A percentile compares a stretch with the other conserved stretches of the same genome.
phyloP scores from a whole-genome alignment of 2,113 vertebrate genomes.

The Alouatta palliata region DNA sequence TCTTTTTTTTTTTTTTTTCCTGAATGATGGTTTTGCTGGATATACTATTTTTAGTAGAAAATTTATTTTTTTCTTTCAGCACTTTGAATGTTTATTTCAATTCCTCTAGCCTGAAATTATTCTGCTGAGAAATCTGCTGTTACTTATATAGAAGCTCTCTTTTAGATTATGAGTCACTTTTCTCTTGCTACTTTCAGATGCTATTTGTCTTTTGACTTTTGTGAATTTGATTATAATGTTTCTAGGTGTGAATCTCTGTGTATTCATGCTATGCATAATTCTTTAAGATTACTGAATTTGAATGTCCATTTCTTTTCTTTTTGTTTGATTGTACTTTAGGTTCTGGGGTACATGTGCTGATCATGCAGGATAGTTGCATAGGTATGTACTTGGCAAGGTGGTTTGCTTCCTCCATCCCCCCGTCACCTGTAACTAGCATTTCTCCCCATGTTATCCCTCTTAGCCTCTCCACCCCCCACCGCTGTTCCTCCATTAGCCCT shows the following conservation, averaged over 20 bases:
- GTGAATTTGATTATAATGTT: background rate
- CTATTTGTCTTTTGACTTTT: background rate
- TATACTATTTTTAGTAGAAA: background rate
- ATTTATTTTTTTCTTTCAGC: background rate
- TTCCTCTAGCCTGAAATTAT: background rate
- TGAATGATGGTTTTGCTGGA: background rate
- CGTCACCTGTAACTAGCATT: too few species aligned
- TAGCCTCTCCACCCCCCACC: too few species aligned
- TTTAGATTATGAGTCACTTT: background rate
- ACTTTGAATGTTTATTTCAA: background rate
- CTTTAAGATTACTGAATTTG: background rate
- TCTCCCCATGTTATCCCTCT: too few species aligned
- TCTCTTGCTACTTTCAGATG: background rate
- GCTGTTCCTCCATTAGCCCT: too few species aligned
- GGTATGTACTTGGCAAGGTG: too few species aligned
- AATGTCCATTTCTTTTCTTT: background rate
- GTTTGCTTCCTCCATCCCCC: too few species aligned
- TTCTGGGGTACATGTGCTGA: too few species aligned
- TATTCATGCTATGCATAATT: background rate
- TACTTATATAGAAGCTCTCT: background rate
- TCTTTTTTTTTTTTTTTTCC: too few species aligned
- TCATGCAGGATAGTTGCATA: too few species aligned
- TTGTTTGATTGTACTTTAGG: too few species aligned
- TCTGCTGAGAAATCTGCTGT: background rate
- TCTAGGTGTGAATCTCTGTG: background rate